A percentile compares a stretch with the other conserved stretches of the same genome.
phyloP scores from a whole-genome alignment of 2,888 invertebrate species.

The Chelonus formosanus region DNA sequence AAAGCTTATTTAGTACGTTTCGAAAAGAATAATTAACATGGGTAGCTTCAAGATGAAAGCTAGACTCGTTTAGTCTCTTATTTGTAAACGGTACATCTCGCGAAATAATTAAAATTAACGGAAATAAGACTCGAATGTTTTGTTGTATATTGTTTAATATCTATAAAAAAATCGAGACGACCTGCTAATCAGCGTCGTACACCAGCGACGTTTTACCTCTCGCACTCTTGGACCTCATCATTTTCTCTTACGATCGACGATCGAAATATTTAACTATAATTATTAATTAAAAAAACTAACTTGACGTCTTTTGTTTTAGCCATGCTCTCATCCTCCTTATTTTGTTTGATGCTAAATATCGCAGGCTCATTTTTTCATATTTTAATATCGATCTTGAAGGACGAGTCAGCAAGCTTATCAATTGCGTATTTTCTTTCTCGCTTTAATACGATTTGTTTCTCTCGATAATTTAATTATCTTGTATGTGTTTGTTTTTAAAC shows the following conservation, averaged over 20 bases:
- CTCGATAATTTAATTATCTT: slow-evolving; percentile 14
- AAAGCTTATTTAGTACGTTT: slow-evolving; percentile 33
- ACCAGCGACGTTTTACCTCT: slow-evolving; percentile 41
- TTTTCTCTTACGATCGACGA: slow-evolving; percentile 3
- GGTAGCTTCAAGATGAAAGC: slow-evolving; percentile 52
- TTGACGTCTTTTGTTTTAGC: slow-evolving; percentile 7
- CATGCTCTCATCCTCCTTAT: not conserved
- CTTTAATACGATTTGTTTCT: not conserved
- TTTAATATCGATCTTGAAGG: not conserved
- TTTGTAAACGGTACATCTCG: slow-evolving; percentile 52
- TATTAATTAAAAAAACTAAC: slow-evolving; percentile 7
- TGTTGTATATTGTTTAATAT: slow-evolving; percentile 29
- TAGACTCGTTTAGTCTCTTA: slow-evolving; percentile 54
- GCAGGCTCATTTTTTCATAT: not conserved
- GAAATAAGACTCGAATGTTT: slow-evolving; percentile 43
- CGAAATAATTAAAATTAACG: slow-evolving; percentile 40
- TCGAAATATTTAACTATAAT: slow-evolving; percentile 1
- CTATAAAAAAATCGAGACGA: slow-evolving; percentile 40
- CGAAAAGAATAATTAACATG: slow-evolving; percentile 18
- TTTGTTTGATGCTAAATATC: too few relatives aligned
- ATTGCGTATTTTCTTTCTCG: not conserved
- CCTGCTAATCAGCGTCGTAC: slow-evolving; percentile 40
- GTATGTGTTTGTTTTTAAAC: slow-evolving; percentile 3
- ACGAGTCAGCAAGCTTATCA: not conserved
- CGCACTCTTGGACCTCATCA: slow-evolving; percentile 11